These are phyloP conservation scores for Carposina sasakii DNA, from an alignment of 1,140 invertebrate species.

Conservation along the genomic window DNA sequence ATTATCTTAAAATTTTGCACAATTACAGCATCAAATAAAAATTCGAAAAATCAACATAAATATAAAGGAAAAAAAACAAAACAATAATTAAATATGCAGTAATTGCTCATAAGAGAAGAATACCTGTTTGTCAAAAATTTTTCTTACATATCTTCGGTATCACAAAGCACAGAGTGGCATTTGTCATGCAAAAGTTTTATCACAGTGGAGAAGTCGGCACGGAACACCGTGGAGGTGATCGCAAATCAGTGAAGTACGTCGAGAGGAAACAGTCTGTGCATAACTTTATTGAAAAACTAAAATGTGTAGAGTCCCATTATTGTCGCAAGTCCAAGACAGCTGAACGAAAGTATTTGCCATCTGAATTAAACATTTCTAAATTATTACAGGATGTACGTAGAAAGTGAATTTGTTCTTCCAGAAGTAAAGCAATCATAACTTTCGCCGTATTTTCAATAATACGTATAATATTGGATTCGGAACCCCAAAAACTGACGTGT, in stretches of 20 bases:
- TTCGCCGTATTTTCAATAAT: background rate
- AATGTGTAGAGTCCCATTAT: constrained; percentile 7
- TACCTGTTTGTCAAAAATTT: no score
- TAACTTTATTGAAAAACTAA: constrained; percentile 9
- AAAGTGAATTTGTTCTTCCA: background rate
- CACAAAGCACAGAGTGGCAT: no score
- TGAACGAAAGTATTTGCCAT: constrained; percentile 5
- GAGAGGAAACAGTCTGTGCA: constrained; percentile 7
- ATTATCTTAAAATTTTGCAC: no score
- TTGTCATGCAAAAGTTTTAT: no score
- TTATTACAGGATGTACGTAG: constrained; percentile 6
- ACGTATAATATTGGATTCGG: constrained; percentile 7
- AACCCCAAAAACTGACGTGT: constrained; percentile 1
- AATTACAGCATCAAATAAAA: no score
- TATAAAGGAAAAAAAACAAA: no score
- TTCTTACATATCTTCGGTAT: no score
- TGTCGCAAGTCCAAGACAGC: constrained; percentile 10
- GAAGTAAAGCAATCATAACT: constrained; percentile 12
- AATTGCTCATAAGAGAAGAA: no score
- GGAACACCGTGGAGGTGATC: constrained; percentile 9
- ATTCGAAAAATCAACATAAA: no score
- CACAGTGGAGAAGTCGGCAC: background rate
- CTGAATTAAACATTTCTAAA: constrained; percentile 6
- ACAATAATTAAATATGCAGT: no score
- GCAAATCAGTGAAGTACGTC: background rate